These are phyloP conservation scores for Orchesella flavescens DNA, from an alignment of 2,888 invertebrate genomes.

Conservation along the genomic window DNA sequence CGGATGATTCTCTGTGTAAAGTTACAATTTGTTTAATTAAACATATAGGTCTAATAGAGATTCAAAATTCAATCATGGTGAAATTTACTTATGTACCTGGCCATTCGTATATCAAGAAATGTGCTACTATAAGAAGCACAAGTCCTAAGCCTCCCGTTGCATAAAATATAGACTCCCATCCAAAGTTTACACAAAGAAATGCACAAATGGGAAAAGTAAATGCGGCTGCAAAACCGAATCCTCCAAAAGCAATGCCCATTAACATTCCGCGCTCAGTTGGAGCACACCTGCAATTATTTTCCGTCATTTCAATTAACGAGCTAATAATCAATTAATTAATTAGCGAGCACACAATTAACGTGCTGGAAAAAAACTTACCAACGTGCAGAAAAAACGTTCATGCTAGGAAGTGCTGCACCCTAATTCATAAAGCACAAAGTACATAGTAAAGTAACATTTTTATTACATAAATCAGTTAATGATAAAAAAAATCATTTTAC, in stretches of 20 bases:
- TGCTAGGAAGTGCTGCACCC: conserved; percentile 70
- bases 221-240: conserved; percentile 75
- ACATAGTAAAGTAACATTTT: no score
- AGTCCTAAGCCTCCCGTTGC: conserved; percentile 75
- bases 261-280: conserved; percentile 75
- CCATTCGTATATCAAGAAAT: conserved; percentile 76
- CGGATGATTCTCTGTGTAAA: conserved; percentile 77
- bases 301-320: no score
- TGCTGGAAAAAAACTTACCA: no score
- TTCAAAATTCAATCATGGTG: no score
- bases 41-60: no score
- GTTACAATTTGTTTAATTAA: no score
- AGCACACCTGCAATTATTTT: no score
- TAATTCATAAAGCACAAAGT: conserved; percentile 48
- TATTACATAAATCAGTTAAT: no score
- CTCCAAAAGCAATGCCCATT: conserved; percentile 75
- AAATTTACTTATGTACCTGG: no score
- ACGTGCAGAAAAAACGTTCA: conserved; percentile 69
- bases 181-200: conserved; percentile 77
- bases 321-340: no score
- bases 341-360: no score
- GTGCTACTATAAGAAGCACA: conserved; percentile 75
- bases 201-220: conserved; percentile 78
- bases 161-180: conserved; percentile 80
- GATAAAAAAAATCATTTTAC: conserved; percentile 73